phyloP scores from a whole-genome alignment of 2,797 vertebrate species.

The Cyclura pinguis region DNA sequence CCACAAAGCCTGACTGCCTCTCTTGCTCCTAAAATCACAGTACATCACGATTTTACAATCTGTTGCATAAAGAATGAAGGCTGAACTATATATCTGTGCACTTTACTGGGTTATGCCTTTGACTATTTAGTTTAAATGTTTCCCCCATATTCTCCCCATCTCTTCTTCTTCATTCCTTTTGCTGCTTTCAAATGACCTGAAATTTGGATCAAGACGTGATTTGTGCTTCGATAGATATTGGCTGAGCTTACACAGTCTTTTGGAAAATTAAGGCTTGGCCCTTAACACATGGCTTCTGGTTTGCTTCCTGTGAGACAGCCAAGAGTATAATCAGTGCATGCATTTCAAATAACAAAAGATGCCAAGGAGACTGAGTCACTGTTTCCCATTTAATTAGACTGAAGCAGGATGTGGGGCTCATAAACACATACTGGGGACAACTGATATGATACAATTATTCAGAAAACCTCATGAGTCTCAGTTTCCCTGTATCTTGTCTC shows the following conservation, averaged over 20 bases:
- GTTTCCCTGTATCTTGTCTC: constrained; percentile 56
- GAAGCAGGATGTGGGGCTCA: constrained; percentile 71
- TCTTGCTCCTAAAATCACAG: neutral
- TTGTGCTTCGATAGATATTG: constrained; percentile 48
- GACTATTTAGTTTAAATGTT: neutral
- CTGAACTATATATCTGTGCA: constrained; percentile 42
- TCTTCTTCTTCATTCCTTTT: neutral
- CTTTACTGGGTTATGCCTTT: constrained; percentile 18
- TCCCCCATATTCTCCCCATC: neutral
- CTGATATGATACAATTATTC: constrained; percentile 61
- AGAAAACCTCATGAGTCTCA: constrained; percentile 45
- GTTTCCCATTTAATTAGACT: constrained; percentile 73
- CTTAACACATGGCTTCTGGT: constrained; percentile 65
- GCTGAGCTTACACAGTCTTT: constrained; percentile 62
- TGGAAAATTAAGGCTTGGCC: constrained; percentile 67
- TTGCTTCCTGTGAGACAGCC: constrained; percentile 70
- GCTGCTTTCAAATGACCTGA: constrained; percentile 1
- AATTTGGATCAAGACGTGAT: constrained; percentile 36
- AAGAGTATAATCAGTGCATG: constrained; percentile 62
- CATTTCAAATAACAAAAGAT: constrained; percentile 61
- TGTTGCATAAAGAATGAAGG: neutral
- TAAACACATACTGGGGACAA: constrained; percentile 68
- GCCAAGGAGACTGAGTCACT: constrained; percentile 70
- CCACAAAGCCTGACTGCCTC: neutral
- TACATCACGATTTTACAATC: neutral